These are phyloP conservation scores for Paratilapia polleni DNA, from an alignment of 2,113 vertebrate genomes.

Conservation along the genomic window DNA sequence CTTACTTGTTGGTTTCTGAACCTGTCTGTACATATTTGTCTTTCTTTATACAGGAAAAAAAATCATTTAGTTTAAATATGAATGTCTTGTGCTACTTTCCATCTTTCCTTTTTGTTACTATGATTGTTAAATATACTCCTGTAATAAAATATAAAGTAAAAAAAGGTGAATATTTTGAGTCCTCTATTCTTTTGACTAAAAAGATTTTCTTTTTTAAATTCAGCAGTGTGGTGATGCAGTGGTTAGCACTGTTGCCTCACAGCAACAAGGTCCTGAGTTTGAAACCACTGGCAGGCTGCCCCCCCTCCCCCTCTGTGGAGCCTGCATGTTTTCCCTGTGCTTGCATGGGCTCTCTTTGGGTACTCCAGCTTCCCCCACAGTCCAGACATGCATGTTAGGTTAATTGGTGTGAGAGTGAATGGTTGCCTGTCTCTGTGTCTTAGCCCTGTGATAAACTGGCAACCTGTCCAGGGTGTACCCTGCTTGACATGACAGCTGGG, in stretches of 20 bases:
- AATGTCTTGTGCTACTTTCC: slow-evolving; percentile 87
- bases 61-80: slow-evolving; percentile 83
- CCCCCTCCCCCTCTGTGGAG: too few species aligned
- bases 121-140: slow-evolving; percentile 88
- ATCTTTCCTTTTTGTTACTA: slow-evolving; percentile 75
- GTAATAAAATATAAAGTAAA: slow-evolving; percentile 86
- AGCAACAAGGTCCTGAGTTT: too few species aligned
- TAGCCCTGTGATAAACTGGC: background rate
- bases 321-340: too few species aligned
- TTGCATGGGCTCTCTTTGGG: too few species aligned
- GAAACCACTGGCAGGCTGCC: too few species aligned
- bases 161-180: slow-evolving; percentile 38
- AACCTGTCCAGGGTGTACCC: background rate
- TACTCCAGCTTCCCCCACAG: too few species aligned
- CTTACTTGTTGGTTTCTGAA: slow-evolving; percentile 79
- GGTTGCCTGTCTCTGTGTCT: background rate
- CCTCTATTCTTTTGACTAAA: background rate
- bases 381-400: too few species aligned
- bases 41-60: slow-evolving; percentile 81
- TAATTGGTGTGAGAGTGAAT: background rate
- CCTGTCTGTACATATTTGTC: slow-evolving; percentile 89
- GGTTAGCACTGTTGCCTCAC: too few species aligned
- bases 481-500: too few species aligned
- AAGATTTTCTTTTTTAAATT: too few species aligned
- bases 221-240: too few species aligned